Conservation (phyloP, 2,797 vertebrate genomes). For the Rachycentron canadum region DNA sequence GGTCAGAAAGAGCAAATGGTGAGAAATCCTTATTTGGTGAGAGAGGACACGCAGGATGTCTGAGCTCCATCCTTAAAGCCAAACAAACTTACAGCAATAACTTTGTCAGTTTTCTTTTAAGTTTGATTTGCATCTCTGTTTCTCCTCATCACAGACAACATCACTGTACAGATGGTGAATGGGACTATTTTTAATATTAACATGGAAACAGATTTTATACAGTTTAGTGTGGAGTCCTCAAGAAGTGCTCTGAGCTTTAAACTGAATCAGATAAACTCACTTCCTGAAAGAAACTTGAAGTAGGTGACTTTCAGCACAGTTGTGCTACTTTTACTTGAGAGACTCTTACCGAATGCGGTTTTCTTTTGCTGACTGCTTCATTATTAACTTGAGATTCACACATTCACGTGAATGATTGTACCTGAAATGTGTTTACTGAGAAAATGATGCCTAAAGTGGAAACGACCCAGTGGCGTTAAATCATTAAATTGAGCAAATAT, state of each 20-base stretch:
- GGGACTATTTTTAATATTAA: slow-evolving; percentile 22
- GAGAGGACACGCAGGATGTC: slow-evolving; percentile 26
- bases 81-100: slow-evolving; percentile 7
- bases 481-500: background rate
- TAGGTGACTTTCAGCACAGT: background rate
- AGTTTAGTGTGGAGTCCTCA: background rate
- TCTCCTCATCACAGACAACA: background rate
- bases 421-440: background rate
- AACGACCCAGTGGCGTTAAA: background rate
- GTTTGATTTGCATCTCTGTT: background rate
- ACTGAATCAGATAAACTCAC: background rate
- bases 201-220: slow-evolving; percentile 40
- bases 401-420: background rate
- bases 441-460: background rate
- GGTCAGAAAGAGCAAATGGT: slow-evolving; percentile 23
- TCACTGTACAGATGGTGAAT: slow-evolving; percentile 8
- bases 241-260: slow-evolving; percentile 4
- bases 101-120: background rate
- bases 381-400: background rate
- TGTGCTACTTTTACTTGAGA: background rate
- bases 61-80: slow-evolving; percentile 10
- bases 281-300: background rate
- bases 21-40: slow-evolving; percentile 74
- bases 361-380: background rate
- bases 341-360: background rate